Base-by-base conservation (phyloP, 64 coral and sea anemone genomes). In the Montipora cactus region DNA sequence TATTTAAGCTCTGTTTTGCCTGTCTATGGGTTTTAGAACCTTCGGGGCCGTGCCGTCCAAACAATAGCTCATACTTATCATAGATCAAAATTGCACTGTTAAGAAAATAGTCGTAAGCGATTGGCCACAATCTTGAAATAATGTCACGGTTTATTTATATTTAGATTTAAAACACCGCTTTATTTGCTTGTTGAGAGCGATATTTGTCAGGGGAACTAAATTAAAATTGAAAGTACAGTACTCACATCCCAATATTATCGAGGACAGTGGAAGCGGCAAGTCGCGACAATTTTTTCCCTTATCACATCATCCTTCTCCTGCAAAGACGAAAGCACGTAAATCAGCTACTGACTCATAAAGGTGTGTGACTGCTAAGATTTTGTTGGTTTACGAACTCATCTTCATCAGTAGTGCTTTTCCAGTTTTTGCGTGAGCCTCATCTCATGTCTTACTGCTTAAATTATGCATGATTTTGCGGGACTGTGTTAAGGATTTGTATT, bases 101-200 rank as follows among this genome's bases (percentile, higher is more conserved):
- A 67, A 47, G 59, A 25, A 18, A 23, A 8, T 2, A 2, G 46
- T 67, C 14, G 59, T 3, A 44, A 7, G 16, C 45, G 58, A 84
- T 84, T 84, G 81, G 81, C 55, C 3, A 0, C 81, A 67, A 1
- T 67, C 21, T 64, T 67, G 58, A 67, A 84, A 84, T 86, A 86
- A 86, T 84, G 37, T 28, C 81, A 44, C 28, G 15, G 13, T 84
- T 4, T 67, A 67, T 66, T 59, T 84, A 48, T 59, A 84, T 84
- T 84, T 68, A 47, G 8, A 84, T 84, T 67, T 47, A 67, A 84
- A 84, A 84, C 81, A 84, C 59, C 59, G 81, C 81, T 84, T 84
- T 84, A 84, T 84, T 84, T 84, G 81, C 37, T 47, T 47, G 37
- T 25, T 25, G 81, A 46, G 59, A 84, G 81, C 12, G 81, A 84